A percentile compares a stretch with the other conserved stretches of the same genome.
phyloP scores from a whole-genome alignment of 2,113 vertebrate genomes.

The Rhinoderma darwinii region DNA sequence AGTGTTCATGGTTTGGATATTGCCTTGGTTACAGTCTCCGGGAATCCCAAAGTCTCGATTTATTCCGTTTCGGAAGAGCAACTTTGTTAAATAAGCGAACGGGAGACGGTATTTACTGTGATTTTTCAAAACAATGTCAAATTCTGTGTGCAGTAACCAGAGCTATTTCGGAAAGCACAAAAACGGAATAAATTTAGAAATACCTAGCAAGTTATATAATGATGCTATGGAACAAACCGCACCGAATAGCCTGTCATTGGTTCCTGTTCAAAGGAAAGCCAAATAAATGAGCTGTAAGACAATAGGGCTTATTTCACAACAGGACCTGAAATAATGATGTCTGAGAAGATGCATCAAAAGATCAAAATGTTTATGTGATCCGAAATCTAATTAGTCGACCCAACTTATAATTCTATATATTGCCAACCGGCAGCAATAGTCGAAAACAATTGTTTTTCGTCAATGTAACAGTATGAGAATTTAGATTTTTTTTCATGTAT shows the following conservation, averaged over 20 bases:
- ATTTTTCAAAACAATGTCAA: constrained; percentile 27
- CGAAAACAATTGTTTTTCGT: not conserved
- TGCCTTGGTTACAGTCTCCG: constrained; percentile 22
- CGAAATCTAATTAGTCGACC: not conserved
- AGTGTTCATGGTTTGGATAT: not conserved
- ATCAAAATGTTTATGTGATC: not conserved
- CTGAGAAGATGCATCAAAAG: not conserved
- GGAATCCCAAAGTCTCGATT: not conserved
- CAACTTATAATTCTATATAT: not conserved
- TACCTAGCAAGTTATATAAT: constrained; percentile 5
- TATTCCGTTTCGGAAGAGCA: not conserved
- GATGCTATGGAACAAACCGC: not conserved
- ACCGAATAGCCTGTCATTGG: not conserved
- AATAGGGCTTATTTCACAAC: not conserved
- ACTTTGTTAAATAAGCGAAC: constrained; percentile 7
- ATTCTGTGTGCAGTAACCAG: not conserved
- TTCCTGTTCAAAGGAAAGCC: not conserved
- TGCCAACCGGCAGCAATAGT: not conserved
- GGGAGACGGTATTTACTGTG: constrained; percentile 17
- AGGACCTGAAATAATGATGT: not conserved
- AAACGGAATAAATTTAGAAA: not conserved
- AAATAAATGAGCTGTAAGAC: not conserved
- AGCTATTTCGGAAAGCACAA: not conserved
- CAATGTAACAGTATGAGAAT: no score
- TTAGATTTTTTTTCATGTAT: no score